Evolutionary conservation across 2,888 invertebrate genomes (phyloP).

Genomic region (Dermolepida albohirtum): DNA sequence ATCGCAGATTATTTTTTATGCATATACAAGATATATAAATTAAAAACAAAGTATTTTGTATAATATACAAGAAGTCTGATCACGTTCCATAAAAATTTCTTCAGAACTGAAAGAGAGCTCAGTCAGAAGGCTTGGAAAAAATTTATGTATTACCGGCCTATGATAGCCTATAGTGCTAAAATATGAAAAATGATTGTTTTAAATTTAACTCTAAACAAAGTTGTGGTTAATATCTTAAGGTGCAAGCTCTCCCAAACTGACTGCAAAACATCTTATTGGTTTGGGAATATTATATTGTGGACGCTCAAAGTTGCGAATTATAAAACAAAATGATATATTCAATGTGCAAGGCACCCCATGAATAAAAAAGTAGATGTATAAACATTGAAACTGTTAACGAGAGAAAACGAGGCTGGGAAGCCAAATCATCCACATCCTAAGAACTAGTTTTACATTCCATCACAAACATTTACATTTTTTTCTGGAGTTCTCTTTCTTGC

Average conservation of each 20-base stretch:
- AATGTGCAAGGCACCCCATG: slow-evolving; percentile 22
- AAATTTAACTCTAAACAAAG: slow-evolving; percentile 17
- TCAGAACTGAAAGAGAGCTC: slow-evolving; percentile 49
- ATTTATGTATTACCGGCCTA: slow-evolving; percentile 46
- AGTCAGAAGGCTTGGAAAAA: slow-evolving; percentile 18
- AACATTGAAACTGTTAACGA: slow-evolving; percentile 12
- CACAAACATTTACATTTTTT: slow-evolving; percentile 49
- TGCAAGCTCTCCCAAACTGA: slow-evolving; percentile 8
- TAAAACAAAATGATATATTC: slow-evolving; percentile 7
- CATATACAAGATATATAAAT: neutral
- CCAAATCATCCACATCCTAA: slow-evolving; percentile 11
- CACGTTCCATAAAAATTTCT: slow-evolving; percentile 49
- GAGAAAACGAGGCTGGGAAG: slow-evolving; percentile 20
- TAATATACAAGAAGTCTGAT: slow-evolving; percentile 49
- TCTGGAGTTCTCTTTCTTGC: slow-evolving; percentile 42
- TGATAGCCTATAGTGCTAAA: slow-evolving; percentile 19
- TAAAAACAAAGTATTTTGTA: neutral
- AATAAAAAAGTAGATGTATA: slow-evolving; percentile 12
- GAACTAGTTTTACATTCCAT: neutral
- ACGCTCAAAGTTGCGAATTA: slow-evolving; percentile 25
- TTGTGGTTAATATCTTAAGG: neutral
- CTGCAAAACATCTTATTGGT: neutral
- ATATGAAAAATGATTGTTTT: slow-evolving; percentile 24
- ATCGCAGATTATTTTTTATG: neutral
- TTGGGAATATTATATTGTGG: slow-evolving; percentile 5